phyloP scores from a whole-genome alignment of 2,888 invertebrate genomes.

The Troides aeacus region DNA sequence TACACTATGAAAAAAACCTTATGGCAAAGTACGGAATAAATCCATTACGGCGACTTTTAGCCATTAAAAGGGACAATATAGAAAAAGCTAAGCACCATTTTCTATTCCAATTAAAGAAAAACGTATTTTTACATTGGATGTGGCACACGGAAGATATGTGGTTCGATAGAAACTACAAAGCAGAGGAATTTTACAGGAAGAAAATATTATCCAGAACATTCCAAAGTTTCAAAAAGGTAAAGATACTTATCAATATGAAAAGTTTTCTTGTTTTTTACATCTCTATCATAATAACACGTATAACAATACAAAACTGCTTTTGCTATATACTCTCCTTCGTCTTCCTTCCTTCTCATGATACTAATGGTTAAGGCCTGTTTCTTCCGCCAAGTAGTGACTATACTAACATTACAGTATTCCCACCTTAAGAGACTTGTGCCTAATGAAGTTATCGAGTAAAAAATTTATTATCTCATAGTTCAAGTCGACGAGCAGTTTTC shows the following conservation, averaged over 20 bases:
- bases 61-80: constrained; percentile 59
- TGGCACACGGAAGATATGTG: constrained; percentile 72
- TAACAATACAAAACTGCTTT: too few species aligned
- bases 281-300: too few species aligned
- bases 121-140: constrained; percentile 76
- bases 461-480: too few species aligned
- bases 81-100: constrained; percentile 73
- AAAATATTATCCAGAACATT: constrained; percentile 72
- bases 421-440: too few species aligned
- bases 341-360: too few species aligned
- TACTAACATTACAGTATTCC: too few species aligned
- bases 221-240: constrained; percentile 70
- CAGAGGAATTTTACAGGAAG: constrained; percentile 76
- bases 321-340: too few species aligned
- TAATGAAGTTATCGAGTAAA: too few species aligned
- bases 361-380: too few species aligned
- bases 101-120: constrained; percentile 68
- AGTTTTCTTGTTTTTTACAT: too few species aligned
- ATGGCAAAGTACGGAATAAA: constrained; percentile 62
- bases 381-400: too few species aligned
- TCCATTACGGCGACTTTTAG: constrained; percentile 56
- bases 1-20: constrained; percentile 70
- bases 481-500: too few species aligned
- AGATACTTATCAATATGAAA: neutral
- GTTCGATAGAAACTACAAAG: constrained; percentile 76